These are phyloP conservation scores for Oreohelix idahoensis DNA, from an alignment of 1,140 invertebrate species.

Conservation along the genomic window DNA sequence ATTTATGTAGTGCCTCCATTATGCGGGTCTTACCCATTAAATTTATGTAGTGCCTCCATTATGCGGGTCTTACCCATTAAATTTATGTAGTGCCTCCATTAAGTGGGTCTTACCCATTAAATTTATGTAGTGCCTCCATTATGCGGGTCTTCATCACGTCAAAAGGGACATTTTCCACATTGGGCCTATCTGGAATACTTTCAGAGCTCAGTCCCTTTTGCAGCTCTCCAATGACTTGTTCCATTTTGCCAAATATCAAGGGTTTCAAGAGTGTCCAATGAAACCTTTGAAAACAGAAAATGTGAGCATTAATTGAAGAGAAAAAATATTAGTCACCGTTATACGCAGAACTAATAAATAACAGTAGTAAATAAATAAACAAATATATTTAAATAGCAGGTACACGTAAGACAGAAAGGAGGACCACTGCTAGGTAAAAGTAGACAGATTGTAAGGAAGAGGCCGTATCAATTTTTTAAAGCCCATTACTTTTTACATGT, in stretches of 20 bases:
- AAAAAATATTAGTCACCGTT: too few species aligned
- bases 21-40: constrained; percentile 73
- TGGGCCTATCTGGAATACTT: constrained; percentile 85
- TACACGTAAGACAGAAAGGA: too few species aligned
- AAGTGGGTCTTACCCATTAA: constrained; percentile 73
- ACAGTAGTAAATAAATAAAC: too few species aligned
- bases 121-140: constrained; percentile 85
- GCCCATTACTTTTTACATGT: too few species aligned
- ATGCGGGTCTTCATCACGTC: constrained; percentile 89
- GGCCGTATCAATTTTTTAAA: too few species aligned
- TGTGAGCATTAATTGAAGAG: background rate
- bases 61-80: constrained; percentile 86
- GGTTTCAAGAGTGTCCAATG: constrained; percentile 91
- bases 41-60: constrained; percentile 85
- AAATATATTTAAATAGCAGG: too few species aligned
- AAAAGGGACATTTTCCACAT: constrained; percentile 92
- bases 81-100: too few species aligned
- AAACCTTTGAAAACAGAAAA: constrained; percentile 74
- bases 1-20: too few species aligned
- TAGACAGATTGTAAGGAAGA: too few species aligned
- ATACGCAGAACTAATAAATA: too few species aligned
- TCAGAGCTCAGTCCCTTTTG: constrained; percentile 84
- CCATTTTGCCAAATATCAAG: constrained; percentile 88
- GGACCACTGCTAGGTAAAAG: too few species aligned
- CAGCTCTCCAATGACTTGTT: constrained; percentile 89